These are phyloP conservation scores for Galeruca laticollis DNA, from an alignment of 2,888 invertebrate genomes.

Conservation along the genomic window DNA sequence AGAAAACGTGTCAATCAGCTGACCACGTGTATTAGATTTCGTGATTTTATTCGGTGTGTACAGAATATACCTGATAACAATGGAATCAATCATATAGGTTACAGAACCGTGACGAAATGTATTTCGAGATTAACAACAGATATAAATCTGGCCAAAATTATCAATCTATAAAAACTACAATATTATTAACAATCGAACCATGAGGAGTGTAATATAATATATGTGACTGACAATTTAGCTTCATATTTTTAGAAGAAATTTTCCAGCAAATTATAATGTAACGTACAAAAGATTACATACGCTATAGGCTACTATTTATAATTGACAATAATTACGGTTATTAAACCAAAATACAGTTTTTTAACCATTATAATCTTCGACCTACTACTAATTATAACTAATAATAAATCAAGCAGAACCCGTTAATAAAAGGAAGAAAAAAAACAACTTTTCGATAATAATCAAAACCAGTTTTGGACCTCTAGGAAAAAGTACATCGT, in stretches of 20 bases:
- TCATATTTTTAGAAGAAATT: background rate
- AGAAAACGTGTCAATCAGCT: too few relatives aligned
- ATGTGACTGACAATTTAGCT: too few relatives aligned
- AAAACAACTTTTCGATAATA: background rate
- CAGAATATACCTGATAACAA: too few relatives aligned
- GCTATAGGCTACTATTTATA: background rate
- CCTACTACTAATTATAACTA: background rate
- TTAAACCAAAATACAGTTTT: slow-evolving; percentile 1
- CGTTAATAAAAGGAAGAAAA: background rate
- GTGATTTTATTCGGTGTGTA: too few relatives aligned
- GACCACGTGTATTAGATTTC: too few relatives aligned
- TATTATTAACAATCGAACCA: too few relatives aligned
- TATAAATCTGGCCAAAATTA: too few relatives aligned
- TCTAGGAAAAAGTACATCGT: background rate
- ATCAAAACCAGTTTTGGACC: background rate
- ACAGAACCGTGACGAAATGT: too few relatives aligned
- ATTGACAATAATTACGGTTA: background rate
- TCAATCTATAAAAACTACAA: too few relatives aligned
- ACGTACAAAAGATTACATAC: slow-evolving; percentile 1
- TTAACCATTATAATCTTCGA: background rate
- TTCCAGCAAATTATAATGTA: background rate
- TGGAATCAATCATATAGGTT: too few relatives aligned
- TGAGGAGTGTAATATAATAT: too few relatives aligned
- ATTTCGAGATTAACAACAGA: too few relatives aligned
- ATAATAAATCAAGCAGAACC: background rate